Conservation (phyloP, 2,888 invertebrate genomes). For the Hoplodrina blanda region DNA sequence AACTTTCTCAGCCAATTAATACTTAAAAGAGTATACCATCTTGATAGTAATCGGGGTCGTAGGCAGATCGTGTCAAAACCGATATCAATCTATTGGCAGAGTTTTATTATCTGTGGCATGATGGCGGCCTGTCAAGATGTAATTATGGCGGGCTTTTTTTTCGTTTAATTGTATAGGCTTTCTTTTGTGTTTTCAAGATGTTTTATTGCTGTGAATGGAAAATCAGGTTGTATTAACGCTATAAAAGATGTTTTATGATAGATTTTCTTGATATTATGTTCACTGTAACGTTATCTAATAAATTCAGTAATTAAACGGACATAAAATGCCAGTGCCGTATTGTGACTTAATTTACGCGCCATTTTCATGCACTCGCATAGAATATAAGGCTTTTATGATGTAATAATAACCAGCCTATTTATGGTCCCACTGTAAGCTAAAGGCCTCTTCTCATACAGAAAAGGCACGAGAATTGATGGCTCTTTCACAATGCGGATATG, state of each 20-base stretch:
- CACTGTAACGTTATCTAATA: neutral
- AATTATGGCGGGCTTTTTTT: conserved; percentile 27
- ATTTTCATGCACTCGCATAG: neutral
- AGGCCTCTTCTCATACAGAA: too few species aligned
- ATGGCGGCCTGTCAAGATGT: conserved; percentile 49
- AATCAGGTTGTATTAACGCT: neutral
- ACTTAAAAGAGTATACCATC: conserved; percentile 35
- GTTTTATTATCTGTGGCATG: conserved; percentile 45
- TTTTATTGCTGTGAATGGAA: conserved; percentile 6
- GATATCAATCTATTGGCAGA: conserved; percentile 54
- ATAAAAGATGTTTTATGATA: conserved; percentile 11
- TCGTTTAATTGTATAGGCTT: conserved; percentile 23
- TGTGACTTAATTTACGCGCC: neutral
- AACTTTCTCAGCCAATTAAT: conserved; percentile 53
- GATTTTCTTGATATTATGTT: conserved; percentile 16
- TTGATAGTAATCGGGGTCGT: conserved; percentile 37
- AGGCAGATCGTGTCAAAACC: conserved; percentile 60
- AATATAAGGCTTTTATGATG: neutral
- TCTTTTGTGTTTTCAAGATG: conserved; percentile 5
- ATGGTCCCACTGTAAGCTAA: too few species aligned
- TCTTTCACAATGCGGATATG: too few species aligned
- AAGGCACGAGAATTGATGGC: too few species aligned
- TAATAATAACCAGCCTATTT: too few species aligned
- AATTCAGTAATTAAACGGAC: conserved; percentile 9
- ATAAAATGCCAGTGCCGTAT: conserved; percentile 13